These are phyloP conservation scores for Nannoperca obscura DNA, from an alignment of 2,797 vertebrate species.

Conservation along the genomic window DNA sequence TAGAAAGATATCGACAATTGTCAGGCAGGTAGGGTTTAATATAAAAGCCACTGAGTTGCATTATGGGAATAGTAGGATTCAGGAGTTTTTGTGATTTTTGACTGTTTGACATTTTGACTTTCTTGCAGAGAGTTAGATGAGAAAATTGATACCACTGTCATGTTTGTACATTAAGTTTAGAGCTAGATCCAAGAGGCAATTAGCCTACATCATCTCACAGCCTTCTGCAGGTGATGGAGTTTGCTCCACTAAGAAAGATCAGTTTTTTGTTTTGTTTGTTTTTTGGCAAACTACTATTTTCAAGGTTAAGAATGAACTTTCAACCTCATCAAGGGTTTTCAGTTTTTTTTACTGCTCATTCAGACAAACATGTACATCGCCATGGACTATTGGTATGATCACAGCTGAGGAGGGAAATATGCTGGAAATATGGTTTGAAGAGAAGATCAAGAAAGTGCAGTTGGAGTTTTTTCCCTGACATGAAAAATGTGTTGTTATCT, in stretches of 20 bases:
- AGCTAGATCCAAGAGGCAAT: neutral
- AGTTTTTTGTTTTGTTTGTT: neutral
- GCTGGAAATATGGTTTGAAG: constrained; percentile 33
- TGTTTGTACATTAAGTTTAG: neutral
- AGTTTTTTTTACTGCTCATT: constrained; percentile 19
- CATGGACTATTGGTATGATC: constrained; percentile 21
- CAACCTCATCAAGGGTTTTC: constrained; percentile 13
- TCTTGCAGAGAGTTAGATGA: neutral
- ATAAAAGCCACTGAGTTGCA: neutral
- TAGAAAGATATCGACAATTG: neutral
- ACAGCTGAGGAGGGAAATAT: constrained; percentile 29
- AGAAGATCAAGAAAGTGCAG: constrained; percentile 52
- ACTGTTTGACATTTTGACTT: neutral
- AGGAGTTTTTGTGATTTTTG: neutral
- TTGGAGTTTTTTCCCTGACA: constrained; percentile 29
- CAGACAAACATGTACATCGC: constrained; percentile 8
- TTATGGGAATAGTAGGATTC: neutral
- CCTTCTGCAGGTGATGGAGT: neutral
- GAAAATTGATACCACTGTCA: neutral
- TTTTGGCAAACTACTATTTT: constrained; percentile 17
- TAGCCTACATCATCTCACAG: constrained; percentile 9
- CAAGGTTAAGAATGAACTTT: constrained; percentile 12
- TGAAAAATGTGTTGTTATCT: constrained; percentile 71
- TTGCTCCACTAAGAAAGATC: neutral
- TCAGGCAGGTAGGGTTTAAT: neutral